phyloP scores from a whole-genome alignment of 2,113 vertebrate species.

The Marcusenius ussheri region DNA sequence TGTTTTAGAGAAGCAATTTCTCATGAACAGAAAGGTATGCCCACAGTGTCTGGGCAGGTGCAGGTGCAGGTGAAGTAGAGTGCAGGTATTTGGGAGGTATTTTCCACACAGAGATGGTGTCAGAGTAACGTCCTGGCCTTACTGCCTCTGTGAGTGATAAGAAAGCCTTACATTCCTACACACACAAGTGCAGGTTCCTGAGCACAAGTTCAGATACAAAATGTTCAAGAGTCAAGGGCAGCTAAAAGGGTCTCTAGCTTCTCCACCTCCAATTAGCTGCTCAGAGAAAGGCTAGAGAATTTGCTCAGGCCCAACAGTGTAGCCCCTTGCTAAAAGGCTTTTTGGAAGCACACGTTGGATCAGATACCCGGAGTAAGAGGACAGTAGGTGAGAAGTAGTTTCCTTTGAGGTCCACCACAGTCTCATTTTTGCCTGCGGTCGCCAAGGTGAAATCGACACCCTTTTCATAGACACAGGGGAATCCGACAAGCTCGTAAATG shows the following conservation, averaged over 20 bases:
- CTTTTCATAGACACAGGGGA: background rate
- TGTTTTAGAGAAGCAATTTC: background rate
- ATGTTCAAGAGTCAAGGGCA: background rate
- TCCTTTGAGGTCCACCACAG: background rate
- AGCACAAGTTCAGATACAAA: background rate
- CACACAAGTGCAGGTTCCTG: background rate
- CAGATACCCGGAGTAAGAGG: background rate
- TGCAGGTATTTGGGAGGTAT: background rate
- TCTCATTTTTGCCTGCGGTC: background rate
- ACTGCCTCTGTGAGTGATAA: background rate
- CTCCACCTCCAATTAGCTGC: background rate
- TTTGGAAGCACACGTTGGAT: background rate
- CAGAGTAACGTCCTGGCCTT: background rate
- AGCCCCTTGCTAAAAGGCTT: background rate
- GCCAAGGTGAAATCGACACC: background rate
- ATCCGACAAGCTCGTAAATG: slow-evolving; percentile 25
- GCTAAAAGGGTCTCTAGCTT: background rate
- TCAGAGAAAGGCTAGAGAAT: background rate
- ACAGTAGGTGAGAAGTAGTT: background rate
- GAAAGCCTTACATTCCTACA: background rate
- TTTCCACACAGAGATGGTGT: background rate
- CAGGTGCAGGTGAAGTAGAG: background rate
- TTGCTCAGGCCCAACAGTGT: background rate
- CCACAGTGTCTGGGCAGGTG: background rate
- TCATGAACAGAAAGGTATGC: background rate